Evolutionary conservation across 2,113 vertebrate species (phyloP).

Genomic region (Patagioenas fasciata): DNA sequence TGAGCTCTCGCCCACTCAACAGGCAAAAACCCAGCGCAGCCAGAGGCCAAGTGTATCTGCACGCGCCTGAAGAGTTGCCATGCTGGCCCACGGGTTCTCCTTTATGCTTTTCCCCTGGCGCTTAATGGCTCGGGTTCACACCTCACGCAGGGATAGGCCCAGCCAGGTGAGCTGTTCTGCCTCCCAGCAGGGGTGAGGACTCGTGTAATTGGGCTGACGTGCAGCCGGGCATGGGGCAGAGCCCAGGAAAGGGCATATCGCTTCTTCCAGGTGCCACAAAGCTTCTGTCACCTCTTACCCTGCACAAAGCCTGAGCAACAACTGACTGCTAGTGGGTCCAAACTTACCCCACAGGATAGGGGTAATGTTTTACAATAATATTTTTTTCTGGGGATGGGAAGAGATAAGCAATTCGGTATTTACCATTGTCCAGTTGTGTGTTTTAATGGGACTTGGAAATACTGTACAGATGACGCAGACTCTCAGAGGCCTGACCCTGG

Average conservation of each 20-base stretch:
- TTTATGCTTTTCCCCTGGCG: not conserved
- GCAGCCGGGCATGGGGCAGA: not conserved
- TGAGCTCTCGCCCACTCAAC: not conserved
- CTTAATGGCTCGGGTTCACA: not conserved
- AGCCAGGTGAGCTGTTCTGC: not conserved
- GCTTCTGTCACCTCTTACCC: not conserved
- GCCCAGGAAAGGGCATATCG: not conserved
- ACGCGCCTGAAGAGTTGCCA: not conserved
- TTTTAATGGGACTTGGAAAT: not conserved
- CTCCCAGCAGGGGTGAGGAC: not conserved
- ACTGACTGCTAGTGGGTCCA: not conserved
- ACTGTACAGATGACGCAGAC: not conserved
- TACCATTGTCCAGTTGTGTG: not conserved
- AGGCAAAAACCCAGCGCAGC: not conserved
- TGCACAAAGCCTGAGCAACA: not conserved
- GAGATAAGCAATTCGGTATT: not conserved
- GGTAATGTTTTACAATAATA: not conserved
- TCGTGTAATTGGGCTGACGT: fast-evolving
- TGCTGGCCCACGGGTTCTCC: not conserved
- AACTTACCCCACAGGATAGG: not conserved
- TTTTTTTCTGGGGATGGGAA: not conserved
- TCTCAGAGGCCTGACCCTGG: not conserved
- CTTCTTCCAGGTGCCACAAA: not conserved
- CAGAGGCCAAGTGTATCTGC: not conserved
- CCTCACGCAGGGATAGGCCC: not conserved